Conservation (phyloP, 1,140 invertebrate species). For the Agrypnia vestita region DNA sequence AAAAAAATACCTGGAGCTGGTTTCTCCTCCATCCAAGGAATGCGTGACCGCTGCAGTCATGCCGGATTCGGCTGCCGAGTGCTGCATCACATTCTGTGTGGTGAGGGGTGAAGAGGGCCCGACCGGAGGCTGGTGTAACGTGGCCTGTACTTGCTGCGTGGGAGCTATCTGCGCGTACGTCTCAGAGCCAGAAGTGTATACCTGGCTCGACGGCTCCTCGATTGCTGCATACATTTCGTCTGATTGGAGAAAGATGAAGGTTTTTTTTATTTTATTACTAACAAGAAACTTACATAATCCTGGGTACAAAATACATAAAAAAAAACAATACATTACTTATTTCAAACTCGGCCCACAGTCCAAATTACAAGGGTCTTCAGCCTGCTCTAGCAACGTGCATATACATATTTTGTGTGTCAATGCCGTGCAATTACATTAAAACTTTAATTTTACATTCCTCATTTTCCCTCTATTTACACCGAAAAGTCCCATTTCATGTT, state of each 20-base stretch:
- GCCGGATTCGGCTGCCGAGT: not conserved
- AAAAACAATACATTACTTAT: too few species aligned
- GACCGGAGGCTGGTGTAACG: constrained; percentile 65
- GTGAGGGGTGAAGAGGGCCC: constrained; percentile 47
- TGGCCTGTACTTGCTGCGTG: constrained; percentile 71
- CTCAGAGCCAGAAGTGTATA: constrained; percentile 87
- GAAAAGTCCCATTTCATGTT: too few species aligned
- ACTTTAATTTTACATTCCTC: too few species aligned
- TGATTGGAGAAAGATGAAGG: constrained; percentile 60
- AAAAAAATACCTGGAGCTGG: constrained; percentile 17
- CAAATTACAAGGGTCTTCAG: too few species aligned
- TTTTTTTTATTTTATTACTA: too few species aligned
- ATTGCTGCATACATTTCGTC: constrained; percentile 94
- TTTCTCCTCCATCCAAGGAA: not conserved
- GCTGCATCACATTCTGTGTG: constrained; percentile 8
- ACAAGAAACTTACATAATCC: too few species aligned
- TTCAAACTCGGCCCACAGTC: too few species aligned
- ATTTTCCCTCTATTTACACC: too few species aligned
- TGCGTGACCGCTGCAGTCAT: not conserved
- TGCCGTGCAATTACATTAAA: too few species aligned
- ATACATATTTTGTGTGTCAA: too few species aligned
- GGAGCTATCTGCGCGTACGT: constrained; percentile 91
- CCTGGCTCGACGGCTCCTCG: constrained; percentile 82
- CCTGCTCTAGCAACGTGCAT: too few species aligned
- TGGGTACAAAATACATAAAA: too few species aligned